Evolutionary conservation across 2,797 vertebrate species (phyloP).

Genomic region (Lithobates pipiens): DNA sequence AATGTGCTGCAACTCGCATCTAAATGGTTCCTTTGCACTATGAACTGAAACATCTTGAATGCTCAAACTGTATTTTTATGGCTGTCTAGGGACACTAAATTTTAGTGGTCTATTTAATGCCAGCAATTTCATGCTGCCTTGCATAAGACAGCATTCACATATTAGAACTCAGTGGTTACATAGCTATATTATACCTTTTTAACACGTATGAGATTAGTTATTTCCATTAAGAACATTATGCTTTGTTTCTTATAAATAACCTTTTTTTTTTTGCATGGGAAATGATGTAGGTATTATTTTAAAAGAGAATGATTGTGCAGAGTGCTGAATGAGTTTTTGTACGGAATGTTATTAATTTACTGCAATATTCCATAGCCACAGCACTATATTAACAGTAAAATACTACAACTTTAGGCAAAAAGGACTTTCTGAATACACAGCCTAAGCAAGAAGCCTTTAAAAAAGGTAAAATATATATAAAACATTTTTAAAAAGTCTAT

Average conservation of each 20-base stretch:
- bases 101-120: conserved; percentile 88
- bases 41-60: conserved; percentile 83
- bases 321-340: conserved; percentile 13
- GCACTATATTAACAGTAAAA: neutral
- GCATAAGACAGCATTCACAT: conserved; percentile 85
- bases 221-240: conserved; percentile 69
- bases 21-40: conserved; percentile 80
- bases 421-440: too few relatives aligned
- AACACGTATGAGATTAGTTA: conserved; percentile 68
- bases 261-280: conserved; percentile 62
- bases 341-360: conserved; percentile 18
- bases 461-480: too few relatives aligned
- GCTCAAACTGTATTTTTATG: conserved; percentile 86
- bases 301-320: conserved; percentile 58
- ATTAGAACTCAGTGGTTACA: conserved; percentile 76
- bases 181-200: conserved; percentile 76
- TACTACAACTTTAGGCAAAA: neutral
- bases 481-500: too few relatives aligned
- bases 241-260: conserved; percentile 66
- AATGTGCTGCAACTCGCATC: conserved; percentile 75
- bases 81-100: conserved; percentile 81
- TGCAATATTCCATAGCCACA: conserved; percentile 11
- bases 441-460: too few relatives aligned
- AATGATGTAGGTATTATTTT: conserved; percentile 54
- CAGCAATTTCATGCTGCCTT: conserved; percentile 86